Evolutionary conservation across 1,140 invertebrate species (phyloP).

Genomic region (Lamellibrachia luymesi): DNA sequence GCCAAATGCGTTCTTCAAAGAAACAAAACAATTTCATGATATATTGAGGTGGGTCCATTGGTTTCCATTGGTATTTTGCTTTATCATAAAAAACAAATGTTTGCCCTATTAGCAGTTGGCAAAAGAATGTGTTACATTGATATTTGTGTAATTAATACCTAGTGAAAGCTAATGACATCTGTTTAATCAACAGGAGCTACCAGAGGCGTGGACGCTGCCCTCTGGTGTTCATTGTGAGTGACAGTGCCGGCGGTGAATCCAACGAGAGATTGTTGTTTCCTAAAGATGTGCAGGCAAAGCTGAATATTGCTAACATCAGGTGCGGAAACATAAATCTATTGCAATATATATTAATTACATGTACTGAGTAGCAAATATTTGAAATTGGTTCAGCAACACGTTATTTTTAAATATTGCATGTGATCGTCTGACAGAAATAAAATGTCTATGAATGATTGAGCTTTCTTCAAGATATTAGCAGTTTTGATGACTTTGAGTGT

Average conservation of each 20-base stretch:
- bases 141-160: not conserved
- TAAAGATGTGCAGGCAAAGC: slow-evolving; percentile 41
- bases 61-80: not conserved
- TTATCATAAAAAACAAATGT: not conserved
- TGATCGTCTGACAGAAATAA: no score
- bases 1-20: slow-evolving; percentile 40
- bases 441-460: no score
- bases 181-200: slow-evolving; percentile 39
- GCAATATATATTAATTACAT: not conserved
- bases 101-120: not conserved
- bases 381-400: not conserved
- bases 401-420: no score
- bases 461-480: not conserved
- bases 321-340: not conserved
- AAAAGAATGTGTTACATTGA: not conserved
- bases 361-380: not conserved
- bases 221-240: slow-evolving; percentile 52
- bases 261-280: slow-evolving; percentile 52
- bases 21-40: slow-evolving; percentile 43
- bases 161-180: not conserved
- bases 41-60: slow-evolving; percentile 41
- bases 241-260: slow-evolving; percentile 42
- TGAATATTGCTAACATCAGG: slow-evolving; percentile 28
- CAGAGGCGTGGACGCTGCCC: slow-evolving; percentile 42
- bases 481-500: not conserved